Conservation (phyloP, 1,140 invertebrate species). For the Eupristina koningsbergeri region DNA sequence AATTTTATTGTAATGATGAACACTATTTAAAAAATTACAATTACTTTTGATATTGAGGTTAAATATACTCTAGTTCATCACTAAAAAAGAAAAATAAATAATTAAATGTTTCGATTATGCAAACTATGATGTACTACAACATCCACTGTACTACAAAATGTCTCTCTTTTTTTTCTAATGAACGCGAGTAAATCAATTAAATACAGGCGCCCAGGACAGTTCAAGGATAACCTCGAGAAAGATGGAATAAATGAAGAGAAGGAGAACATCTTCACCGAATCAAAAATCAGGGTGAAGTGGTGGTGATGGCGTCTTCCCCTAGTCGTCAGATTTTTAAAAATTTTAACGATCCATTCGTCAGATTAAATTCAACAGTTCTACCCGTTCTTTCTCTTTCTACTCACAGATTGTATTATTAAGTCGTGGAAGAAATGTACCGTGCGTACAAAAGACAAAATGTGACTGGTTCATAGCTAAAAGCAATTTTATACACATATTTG, state of each 20-base stretch:
- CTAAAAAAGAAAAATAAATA: not conserved
- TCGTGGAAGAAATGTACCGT: conserved; percentile 7
- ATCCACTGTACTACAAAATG: not conserved
- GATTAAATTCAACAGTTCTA: conserved; percentile 53
- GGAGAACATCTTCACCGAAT: conserved; percentile 5
- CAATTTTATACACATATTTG: not conserved
- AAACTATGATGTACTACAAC: not conserved
- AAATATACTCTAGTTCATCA: not conserved
- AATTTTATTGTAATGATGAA: not conserved
- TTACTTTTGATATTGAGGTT: not conserved
- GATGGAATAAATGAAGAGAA: not conserved
- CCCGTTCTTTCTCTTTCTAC: conserved; percentile 26
- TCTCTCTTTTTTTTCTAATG: conserved; percentile 22
- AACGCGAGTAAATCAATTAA: conserved; percentile 38
- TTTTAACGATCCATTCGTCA: conserved; percentile 55
- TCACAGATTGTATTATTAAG: conserved; percentile 27
- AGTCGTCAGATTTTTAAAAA: conserved; percentile 47
- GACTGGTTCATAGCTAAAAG: not conserved
- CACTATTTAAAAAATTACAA: not conserved
- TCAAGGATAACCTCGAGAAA: not conserved
- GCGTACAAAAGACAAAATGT: not conserved
- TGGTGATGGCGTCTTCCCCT: conserved; percentile 9
- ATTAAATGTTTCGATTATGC: not conserved
- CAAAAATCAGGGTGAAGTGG: not conserved
- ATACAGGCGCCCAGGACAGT: not conserved